Evolutionary conservation across 2,113 vertebrate genomes (phyloP), one percentile per base, ranked within the genome.

Genomic region (Oncorhynchus nerka): DNA sequence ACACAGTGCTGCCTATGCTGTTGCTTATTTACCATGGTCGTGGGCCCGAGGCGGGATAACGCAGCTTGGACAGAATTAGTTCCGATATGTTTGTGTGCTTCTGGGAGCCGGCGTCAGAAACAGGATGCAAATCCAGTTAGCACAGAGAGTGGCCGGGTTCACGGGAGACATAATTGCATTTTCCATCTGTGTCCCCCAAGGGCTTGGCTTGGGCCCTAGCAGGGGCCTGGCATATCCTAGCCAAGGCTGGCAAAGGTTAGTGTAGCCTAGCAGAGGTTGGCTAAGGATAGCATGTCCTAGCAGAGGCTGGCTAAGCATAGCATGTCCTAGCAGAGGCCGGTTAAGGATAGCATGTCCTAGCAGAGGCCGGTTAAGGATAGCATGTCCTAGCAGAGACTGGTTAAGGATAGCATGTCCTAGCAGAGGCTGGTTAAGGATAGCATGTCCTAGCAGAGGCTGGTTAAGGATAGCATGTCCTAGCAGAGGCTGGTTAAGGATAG

Each of bases 81-180:
- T 79, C 79, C 79, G 74, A 78, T 84, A 62, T 77, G 51, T 86
- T 61, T 85, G 76, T 81, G 51, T 83, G 78, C 71, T 66, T 72
- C 13, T 24, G 72, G 69, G 78, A 75, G 75, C 71, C 65, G 73
- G 70, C 74, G 83, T 82, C 81, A 81, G 83, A 83, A 83, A 1
- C 76, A 74, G 85, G 92, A 89, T 85, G 57, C 83, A 81, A 85
- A 51, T 76, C 6, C 81, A 86, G 74, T 87, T 89, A 70, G 85
- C 71, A 82, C 77, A 86, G 80, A 77, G 70, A 78, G 79, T 81
- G 89, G 89, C 84, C 84, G 84, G 86, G 85, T 89, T 92, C 84
- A 90, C 81, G 73, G 71, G 68, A 78, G 79, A 89, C 80, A 81
- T 93, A 92, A 94, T 92, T 93, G 90, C 88, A 91, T 93, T 92